Conservation (phyloP, 2,113 vertebrate genomes). For the Burhinus bistriatus region DNA sequence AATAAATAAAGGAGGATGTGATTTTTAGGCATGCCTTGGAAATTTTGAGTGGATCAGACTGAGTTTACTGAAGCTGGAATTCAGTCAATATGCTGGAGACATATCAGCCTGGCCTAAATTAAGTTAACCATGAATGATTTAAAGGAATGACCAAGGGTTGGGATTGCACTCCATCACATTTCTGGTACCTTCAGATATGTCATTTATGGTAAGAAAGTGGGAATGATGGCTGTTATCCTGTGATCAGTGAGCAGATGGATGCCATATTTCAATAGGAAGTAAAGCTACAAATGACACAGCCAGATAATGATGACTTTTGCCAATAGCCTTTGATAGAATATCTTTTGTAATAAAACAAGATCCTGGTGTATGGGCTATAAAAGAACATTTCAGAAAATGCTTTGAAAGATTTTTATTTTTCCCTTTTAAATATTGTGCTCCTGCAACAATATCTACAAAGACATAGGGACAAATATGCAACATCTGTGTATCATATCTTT, state of each 20-base stretch:
- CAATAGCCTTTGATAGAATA: slow-evolving; percentile 32
- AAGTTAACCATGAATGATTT: not conserved
- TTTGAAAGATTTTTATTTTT: slow-evolving; percentile 57
- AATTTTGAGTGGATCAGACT: not conserved
- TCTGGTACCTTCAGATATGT: slow-evolving; percentile 19
- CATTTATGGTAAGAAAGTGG: slow-evolving; percentile 9
- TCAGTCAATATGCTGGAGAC: not conserved
- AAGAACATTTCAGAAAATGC: slow-evolving; percentile 38
- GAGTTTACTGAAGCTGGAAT: not conserved
- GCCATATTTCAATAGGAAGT: slow-evolving; percentile 43
- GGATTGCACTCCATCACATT: not conserved
- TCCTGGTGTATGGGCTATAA: slow-evolving; percentile 38
- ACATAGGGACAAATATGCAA: slow-evolving; percentile 23
- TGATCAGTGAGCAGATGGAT: slow-evolving; percentile 46
- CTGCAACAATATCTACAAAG: slow-evolving; percentile 8
- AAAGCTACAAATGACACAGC: slow-evolving; percentile 32
- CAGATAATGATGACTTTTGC: slow-evolving; percentile 33
- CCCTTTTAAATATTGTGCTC: slow-evolving; percentile 31
- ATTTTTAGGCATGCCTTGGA: not conserved
- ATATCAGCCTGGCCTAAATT: slow-evolving; percentile 2
- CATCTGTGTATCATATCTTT: slow-evolving; percentile 33
- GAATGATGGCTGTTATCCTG: slow-evolving; percentile 18
- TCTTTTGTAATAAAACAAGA: slow-evolving; percentile 32
- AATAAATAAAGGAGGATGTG: not conserved
- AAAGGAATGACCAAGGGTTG: not conserved